Percentiles rank a stretch among this genome's conserved stretches.
Evolutionary conservation across 2,797 vertebrate genomes (phyloP).

Genomic region (Coilia nasus): DNA sequence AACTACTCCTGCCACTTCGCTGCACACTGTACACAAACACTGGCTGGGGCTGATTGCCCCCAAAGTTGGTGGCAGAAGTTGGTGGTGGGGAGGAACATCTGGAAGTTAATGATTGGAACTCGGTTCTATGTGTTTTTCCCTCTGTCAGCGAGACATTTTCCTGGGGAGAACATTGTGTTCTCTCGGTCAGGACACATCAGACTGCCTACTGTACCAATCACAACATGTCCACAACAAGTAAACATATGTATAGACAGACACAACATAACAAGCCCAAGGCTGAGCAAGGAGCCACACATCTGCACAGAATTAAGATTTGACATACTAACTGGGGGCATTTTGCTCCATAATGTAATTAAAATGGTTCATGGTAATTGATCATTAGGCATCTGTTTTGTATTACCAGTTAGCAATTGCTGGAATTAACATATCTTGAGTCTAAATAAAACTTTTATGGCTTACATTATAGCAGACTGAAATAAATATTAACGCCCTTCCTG

Average conservation of each 20-base stretch:
- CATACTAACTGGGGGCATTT: not conserved
- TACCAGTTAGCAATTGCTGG: not conserved
- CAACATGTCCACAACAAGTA: not conserved
- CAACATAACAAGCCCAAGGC: not conserved
- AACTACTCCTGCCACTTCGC: not conserved
- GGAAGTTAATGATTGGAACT: slow-evolving; percentile 9
- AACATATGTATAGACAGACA: not conserved
- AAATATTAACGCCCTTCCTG: not conserved
- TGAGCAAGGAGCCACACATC: not conserved
- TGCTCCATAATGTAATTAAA: not conserved
- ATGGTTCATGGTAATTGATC: not conserved
- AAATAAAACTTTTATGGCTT: not conserved
- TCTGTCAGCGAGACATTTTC: not conserved
- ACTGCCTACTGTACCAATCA: not conserved
- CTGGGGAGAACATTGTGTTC: not conserved
- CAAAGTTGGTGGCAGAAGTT: not conserved
- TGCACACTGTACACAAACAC: not conserved
- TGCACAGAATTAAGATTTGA: not conserved
- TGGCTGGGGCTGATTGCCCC: not conserved
- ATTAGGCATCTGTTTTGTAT: not conserved
- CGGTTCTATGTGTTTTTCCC: not conserved
- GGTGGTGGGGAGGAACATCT: not conserved
- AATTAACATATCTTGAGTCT: not conserved
- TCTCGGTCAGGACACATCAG: not conserved
- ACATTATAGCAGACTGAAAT: not conserved